Conservation (phyloP, 2,113 vertebrate species). For the Drymodes brunneopygia region DNA sequence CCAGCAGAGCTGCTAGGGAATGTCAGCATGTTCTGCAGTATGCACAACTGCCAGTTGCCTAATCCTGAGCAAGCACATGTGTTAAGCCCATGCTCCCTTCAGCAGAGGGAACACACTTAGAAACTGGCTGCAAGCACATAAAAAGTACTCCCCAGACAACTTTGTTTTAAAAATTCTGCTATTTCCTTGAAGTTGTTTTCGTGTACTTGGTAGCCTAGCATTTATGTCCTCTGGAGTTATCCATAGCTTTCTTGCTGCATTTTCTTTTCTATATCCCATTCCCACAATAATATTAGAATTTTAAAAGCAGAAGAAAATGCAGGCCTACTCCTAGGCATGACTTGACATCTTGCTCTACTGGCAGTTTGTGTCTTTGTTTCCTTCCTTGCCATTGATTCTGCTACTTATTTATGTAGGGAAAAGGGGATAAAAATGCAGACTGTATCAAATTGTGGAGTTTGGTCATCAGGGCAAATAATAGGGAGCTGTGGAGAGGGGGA, state of each 20-base stretch:
- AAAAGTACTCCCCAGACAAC: neutral
- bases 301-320: neutral
- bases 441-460: neutral
- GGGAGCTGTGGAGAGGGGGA: neutral
- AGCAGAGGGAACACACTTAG: neutral
- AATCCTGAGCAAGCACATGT: slow-evolving; percentile 45
- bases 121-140: neutral
- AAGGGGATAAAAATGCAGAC: neutral
- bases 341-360: neutral
- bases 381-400: neutral
- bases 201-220: neutral
- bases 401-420: neutral
- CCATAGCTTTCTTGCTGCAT: neutral
- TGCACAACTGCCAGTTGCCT: slow-evolving; percentile 39
- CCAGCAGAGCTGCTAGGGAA: neutral
- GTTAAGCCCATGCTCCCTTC: slow-evolving; percentile 46
- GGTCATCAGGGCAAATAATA: neutral
- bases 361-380: neutral
- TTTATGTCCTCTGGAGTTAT: neutral
- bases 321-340: neutral
- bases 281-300: neutral
- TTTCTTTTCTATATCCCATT: neutral
- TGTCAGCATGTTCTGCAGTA: slow-evolving; percentile 12
- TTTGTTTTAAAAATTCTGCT: neutral
- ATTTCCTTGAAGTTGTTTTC: neutral